These are phyloP conservation scores for Bubo bubo DNA, from an alignment of 2,113 vertebrate species.

Conservation along the genomic window DNA sequence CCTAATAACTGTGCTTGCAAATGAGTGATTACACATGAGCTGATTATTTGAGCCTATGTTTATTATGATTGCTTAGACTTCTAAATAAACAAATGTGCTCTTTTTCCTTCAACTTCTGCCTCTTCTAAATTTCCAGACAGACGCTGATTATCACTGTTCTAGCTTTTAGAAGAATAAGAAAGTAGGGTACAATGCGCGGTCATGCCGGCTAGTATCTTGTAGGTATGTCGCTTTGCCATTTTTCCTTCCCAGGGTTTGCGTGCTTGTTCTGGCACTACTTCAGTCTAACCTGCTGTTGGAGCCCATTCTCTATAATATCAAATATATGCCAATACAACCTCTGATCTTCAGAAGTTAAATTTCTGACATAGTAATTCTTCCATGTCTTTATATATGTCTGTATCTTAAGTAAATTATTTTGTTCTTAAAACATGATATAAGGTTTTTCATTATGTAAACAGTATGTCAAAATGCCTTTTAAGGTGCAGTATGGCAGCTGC, in stretches of 20 bases:
- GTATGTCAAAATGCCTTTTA: background rate
- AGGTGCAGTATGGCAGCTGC: background rate
- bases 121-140: background rate
- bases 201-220: background rate
- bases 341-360: background rate
- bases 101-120: background rate
- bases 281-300: background rate
- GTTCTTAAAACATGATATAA: background rate
- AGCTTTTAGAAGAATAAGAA: background rate
- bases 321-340: background rate
- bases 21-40: background rate
- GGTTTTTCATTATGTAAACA: background rate
- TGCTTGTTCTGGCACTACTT: background rate
- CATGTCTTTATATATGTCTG: background rate
- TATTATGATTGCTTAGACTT: conserved; percentile 16
- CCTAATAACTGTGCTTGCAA: conserved; percentile 19
- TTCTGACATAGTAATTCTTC: background rate
- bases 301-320: background rate
- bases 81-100: conserved; percentile 20
- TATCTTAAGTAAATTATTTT: background rate
- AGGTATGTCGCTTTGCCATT: background rate
- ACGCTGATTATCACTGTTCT: background rate
- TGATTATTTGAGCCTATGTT: conserved; percentile 14
- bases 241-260: background rate
- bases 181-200: background rate